Evolutionary conservation across 2,797 vertebrate genomes (phyloP).

Genomic region (Enteromius paludinosus): DNA sequence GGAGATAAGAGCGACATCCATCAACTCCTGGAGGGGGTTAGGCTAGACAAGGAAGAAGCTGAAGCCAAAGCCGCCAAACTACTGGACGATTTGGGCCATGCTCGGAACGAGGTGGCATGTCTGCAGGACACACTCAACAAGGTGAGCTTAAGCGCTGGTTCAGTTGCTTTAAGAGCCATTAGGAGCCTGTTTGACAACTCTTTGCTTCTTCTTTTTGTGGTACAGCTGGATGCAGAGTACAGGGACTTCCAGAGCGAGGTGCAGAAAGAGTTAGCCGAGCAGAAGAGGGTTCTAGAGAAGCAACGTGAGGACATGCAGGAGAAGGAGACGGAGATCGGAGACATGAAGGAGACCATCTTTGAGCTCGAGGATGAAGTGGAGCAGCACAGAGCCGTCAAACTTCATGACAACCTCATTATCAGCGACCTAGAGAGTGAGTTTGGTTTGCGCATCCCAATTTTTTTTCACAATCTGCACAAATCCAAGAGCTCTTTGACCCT

Average conservation of each 20-base stretch:
- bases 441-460: background rate
- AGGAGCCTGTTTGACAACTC: background rate
- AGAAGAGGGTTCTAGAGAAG: conserved; percentile 87
- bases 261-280: conserved; percentile 89
- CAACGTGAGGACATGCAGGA: conserved; percentile 88
- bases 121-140: conserved; percentile 89
- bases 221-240: conserved; percentile 90
- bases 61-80: conserved; percentile 85
- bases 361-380: conserved; percentile 98
- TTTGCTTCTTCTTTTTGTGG: conserved; percentile 28
- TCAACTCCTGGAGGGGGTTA: conserved; percentile 89
- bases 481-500: background rate
- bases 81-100: conserved; percentile 89
- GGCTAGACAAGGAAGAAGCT: conserved; percentile 92
- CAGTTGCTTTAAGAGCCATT: background rate
- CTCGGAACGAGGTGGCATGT: conserved; percentile 82
- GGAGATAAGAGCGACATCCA: conserved; percentile 93
- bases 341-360: conserved; percentile 98
- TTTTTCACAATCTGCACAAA: too few relatives aligned
- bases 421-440: conserved; percentile 94
- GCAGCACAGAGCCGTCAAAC: conserved; percentile 94
- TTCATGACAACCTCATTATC: conserved; percentile 97
- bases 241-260: conserved; percentile 89
- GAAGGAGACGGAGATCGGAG: conserved; percentile 91
- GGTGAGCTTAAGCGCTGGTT: conserved; percentile 71